Evolutionary conservation across 2,797 vertebrate genomes (phyloP).

Genomic region (Eremophila alpestris): DNA sequence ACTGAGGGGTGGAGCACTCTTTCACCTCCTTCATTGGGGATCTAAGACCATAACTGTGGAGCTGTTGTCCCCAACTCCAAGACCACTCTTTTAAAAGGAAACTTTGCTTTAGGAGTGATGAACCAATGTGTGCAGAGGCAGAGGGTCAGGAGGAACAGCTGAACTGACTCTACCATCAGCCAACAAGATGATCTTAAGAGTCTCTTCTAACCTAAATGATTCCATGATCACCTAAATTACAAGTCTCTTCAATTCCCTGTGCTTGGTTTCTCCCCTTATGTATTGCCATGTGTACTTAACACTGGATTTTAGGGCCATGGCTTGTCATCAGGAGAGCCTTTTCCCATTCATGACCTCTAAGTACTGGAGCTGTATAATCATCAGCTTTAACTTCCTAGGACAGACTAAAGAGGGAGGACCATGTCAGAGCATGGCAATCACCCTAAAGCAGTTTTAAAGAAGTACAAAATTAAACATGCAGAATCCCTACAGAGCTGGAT

Average conservation of each 20-base stretch:
- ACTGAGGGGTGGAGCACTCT: not conserved
- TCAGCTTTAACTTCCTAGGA: not conserved
- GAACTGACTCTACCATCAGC: not conserved
- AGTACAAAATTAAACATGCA: not conserved
- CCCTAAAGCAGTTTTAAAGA: not conserved
- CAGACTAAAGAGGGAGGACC: not conserved
- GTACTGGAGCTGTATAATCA: not conserved
- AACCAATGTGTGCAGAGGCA: not conserved
- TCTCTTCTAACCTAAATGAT: not conserved
- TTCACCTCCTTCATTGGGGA: not conserved
- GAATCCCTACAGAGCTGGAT: not conserved
- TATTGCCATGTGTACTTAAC: not conserved
- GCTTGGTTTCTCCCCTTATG: not conserved
- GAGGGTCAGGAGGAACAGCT: not conserved
- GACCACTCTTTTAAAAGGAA: not conserved
- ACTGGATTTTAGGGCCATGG: not conserved
- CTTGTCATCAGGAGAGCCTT: not conserved
- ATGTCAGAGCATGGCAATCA: not conserved
- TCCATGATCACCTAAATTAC: not conserved
- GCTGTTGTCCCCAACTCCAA: not conserved
- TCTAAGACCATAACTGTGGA: not conserved
- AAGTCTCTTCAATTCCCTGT: not conserved
- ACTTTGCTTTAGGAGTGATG: not conserved
- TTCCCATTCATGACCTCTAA: not conserved
- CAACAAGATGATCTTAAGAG: not conserved